Base-by-base conservation (phyloP, 2,113 vertebrate genomes). In the Edolisoma coerulescens region DNA sequence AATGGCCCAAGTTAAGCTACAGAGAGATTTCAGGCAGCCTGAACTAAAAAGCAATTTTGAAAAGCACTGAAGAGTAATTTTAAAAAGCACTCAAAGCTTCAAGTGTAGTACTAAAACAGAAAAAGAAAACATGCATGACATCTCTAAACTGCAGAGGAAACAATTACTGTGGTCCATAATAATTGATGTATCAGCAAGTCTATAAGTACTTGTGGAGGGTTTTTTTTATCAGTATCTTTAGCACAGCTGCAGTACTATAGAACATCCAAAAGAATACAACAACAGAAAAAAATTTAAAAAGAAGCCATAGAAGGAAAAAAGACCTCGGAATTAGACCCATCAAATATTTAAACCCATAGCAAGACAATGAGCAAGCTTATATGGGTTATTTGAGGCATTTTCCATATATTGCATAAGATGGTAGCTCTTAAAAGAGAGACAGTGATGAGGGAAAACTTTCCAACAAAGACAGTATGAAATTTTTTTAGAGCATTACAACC, bases 71-170 rank as follows among this genome's bases (percentile, higher is more conserved):
- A 45, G 69, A 78, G 45, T 33, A 56, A 75, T 75, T 77, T 78
- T 60, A 33, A 91, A 90, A 93, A 67, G 19, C 33, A 78, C 23
- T 86, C 39, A 45, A 65, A 33, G 16, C 11, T 76, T 78, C 26
- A 87, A 89, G 47, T 54, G 35, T 39, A 93, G 47, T 20, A 47
- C 74, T 20, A 78, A 67, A 91, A 59, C 16, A 75, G 56, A 63
- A 79, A 69, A 88, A 75, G 18, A 79, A 86, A 84, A 76, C 27
- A 64, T 8, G 24, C 4, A 59, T n/a, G 39, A 56, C 6, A 47
- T 71, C 77, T 71, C 74, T 78, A 63, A 84, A 85, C 41, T 41
- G 47, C 44, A 44, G 53, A 90, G 59, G 33, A 89, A 91, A 73
- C 24, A 87, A 77, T 84, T 45, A 39, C 10, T 52, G 27, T 39